Base-by-base conservation (phyloP, 2,797 vertebrate species). In the Channallabes apus region DNA sequence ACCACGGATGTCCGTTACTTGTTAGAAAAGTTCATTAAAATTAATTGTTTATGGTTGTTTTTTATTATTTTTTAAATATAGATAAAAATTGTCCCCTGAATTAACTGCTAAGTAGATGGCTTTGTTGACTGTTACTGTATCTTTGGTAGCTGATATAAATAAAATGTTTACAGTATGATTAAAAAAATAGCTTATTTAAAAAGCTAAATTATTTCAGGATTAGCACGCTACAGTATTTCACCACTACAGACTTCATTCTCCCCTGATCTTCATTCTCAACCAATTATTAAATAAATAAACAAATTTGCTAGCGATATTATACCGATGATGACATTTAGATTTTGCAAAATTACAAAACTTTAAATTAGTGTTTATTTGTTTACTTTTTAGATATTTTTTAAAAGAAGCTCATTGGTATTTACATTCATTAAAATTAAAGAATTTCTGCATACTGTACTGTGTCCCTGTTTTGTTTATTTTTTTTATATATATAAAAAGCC, bases 121-220 rank as follows among this genome's bases (percentile, higher is more conserved):
- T 82, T 90, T 88, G 88, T 90, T 2, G n/a, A n/a, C n/a, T n/a
- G n/a, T n/a, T n/a, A 32, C 32, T 86, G 90, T 90, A 87, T 95
- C 93, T 95, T 95, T 95, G 94, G 94, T 94, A 92, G 92, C 81
- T 90, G 86, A 90, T 90, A 89, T 65, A 76, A 91, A 91, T 54
- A 85, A 90, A 32, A 89, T 17, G 51, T 27, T 3, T 56, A 56
- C 72, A 56, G n/a, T 56, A 56, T 20, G n/a, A 18, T 75, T 15
- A 75, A 54, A 75, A 77, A 32, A 59, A n/a, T 62, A 6, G 29
- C 32, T 35, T 27, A 22, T 61, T 75, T 24, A 24, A 59, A 24
- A 54, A 29, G 69, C 69, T 72, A 24, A 73, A n/a, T 14, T 73
- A n/a, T 76, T 68, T 72, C 69, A 46, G 38, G 69, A 46, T 72